Evolutionary conservation across 1,140 invertebrate species (phyloP).

Genomic region (Drosophila nigromelanica): DNA sequence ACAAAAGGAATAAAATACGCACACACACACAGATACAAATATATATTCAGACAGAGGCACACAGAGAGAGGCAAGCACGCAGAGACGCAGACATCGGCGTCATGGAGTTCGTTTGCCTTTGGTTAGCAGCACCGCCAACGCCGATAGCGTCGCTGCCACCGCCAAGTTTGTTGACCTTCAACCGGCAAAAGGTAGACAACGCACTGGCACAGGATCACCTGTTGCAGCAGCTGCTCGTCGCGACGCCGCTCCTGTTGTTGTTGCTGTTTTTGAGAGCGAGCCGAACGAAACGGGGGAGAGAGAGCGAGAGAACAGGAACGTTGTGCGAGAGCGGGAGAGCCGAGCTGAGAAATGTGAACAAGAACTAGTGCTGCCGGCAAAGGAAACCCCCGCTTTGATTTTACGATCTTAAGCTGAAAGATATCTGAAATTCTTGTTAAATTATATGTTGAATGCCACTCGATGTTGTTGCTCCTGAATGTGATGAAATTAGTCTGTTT

Average conservation of each 20-base stretch:
- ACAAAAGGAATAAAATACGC: conserved; percentile 50
- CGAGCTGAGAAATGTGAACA: not conserved
- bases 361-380: conserved; percentile 10
- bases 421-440: conserved; percentile 25
- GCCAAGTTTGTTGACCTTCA: conserved; percentile 80
- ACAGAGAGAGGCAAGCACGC: not conserved
- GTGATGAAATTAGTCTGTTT: too few species aligned
- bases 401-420: not conserved
- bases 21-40: conserved; percentile 27
- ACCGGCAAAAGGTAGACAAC: conserved; percentile 52
- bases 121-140: conserved; percentile 3
- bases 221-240: conserved; percentile 71
- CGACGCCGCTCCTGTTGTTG: conserved; percentile 5
- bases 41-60: not conserved
- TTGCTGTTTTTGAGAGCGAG: conserved; percentile 10
- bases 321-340: not conserved
- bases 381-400: conserved; percentile 34
- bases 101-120: conserved; percentile 65
- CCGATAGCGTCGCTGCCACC: conserved; percentile 51
- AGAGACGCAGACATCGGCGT: conserved; percentile 6
- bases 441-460: not conserved
- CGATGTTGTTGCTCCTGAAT: not conserved
- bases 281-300: conserved; percentile 2
- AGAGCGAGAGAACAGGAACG: not conserved
- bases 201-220: conserved; percentile 67